Evolutionary conservation across 2,888 invertebrate species (phyloP), one percentile per base, ranked within the genome.

Genomic region (Drosophila nigricruria): DNA sequence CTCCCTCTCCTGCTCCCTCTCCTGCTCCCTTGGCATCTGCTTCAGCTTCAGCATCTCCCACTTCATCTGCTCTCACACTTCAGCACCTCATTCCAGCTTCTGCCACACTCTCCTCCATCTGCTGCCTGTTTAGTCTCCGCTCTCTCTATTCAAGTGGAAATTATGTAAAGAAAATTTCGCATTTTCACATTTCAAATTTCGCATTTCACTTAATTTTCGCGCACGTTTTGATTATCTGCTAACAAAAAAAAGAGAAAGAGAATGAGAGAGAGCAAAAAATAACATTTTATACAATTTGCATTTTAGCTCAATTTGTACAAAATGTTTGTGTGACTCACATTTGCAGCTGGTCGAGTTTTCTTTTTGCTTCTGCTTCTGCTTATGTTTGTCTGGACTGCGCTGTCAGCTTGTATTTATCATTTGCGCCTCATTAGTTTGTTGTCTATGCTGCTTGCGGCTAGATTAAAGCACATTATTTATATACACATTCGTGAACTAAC

Each of bases 151-250:
- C 73, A 66, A 80, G 63, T 87, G 84, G 85, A 84, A 84, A 87
- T 84, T 73, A 76, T 53, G 68, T 66, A 64, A 70, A 84, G 69
- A 61, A 70, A 72, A 77, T 25, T 53, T 36, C 36, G 20, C 36
- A 36, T 34, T 34, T 50, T 34, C 30, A 30, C 30, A 49, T 49
- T 30, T 18, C 30, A 50, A 50, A 50, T 50, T 67, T 84, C 70
- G 50, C 71, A 68, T 71, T 59, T 61, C 53, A 63, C 62, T 85
- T 85, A 71, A 77, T 71, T 80, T 80, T 87, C 74, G 70, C 63
- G 70, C 84, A 87, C 89, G 64, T 83, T 89, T 77, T 89, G 83
- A 87, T 83, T 87, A 83, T 83, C 78, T 73, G 74, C 84, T 14
- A 16, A 34, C 2, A 27, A 2, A 47, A 27, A n/a, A 2, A n/a